Evolutionary conservation across 2,113 vertebrate species (phyloP).

Genomic region (Cavia porcellus): DNA sequence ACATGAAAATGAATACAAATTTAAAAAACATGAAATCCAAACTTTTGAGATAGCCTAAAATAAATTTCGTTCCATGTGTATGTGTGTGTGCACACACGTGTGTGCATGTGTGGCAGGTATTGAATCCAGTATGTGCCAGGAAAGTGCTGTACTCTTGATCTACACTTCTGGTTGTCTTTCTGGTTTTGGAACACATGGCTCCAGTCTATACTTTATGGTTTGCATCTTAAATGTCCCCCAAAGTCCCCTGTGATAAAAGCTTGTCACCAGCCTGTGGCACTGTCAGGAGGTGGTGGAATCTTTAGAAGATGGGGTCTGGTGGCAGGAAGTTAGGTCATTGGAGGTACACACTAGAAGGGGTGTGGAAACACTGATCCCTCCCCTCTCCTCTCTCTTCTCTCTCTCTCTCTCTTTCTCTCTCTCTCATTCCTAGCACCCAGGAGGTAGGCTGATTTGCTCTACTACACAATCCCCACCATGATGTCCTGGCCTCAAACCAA

Average conservation of each 20-base stretch:
- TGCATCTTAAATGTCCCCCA: neutral
- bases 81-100: neutral
- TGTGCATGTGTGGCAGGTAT: too few species aligned
- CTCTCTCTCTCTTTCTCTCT: neutral
- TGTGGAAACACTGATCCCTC: neutral
- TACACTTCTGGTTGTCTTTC: neutral
- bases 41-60: neutral
- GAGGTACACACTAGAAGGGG: neutral
- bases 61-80: neutral
- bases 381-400: neutral
- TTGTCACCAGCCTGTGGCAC: too few species aligned
- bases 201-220: neutral
- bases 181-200: neutral
- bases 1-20: conserved; percentile 22
- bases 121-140: neutral
- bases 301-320: neutral
- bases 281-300: neutral
- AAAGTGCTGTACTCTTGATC: neutral
- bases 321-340: neutral
- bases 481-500: neutral
- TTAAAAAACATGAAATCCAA: conserved; percentile 20
- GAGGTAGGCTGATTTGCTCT: neutral
- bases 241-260: neutral
- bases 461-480: too few species aligned
- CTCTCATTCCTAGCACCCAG: too few species aligned